These are phyloP conservation scores for Trisateles emortualis DNA, from an alignment of 2,888 invertebrate species.

Conservation along the genomic window DNA sequence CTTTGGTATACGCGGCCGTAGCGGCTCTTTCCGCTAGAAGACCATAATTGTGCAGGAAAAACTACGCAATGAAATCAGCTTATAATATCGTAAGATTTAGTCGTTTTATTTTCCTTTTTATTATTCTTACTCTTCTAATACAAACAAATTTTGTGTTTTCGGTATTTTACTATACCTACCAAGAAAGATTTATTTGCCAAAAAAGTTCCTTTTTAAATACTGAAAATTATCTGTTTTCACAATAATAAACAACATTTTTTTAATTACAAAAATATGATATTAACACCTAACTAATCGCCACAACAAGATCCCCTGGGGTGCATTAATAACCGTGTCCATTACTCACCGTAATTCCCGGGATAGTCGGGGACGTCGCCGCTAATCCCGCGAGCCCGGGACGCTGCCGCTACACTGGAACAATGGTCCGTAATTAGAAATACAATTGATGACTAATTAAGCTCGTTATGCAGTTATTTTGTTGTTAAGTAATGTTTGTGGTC, in stretches of 20 bases:
- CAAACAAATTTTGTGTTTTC: too few species aligned
- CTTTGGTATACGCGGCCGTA: too few species aligned
- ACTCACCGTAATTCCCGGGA: conserved; percentile 62
- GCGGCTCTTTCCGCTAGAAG: too few species aligned
- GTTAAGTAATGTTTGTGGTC: not conserved
- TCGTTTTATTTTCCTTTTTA: too few species aligned
- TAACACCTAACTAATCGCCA: conserved; percentile 46
- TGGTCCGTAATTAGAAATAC: conserved; percentile 45
- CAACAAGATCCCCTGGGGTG: conserved; percentile 41
- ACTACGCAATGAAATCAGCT: too few species aligned
- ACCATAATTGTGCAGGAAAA: too few species aligned
- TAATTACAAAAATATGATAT: conserved; percentile 22
- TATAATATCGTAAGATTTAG: too few species aligned
- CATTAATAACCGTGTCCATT: conserved; percentile 52
- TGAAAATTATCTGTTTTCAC: too few species aligned
- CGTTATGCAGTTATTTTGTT: conserved; percentile 12
- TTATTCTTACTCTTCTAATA: too few species aligned
- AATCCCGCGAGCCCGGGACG: conserved; percentile 52
- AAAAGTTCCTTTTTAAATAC: too few species aligned
- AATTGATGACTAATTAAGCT: conserved; percentile 42
- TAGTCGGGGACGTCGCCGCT: conserved; percentile 51
- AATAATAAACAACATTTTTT: conserved; percentile 1
- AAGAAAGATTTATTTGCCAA: too few species aligned
- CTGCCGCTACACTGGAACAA: conserved; percentile 55
- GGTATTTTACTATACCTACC: too few species aligned